Evolutionary conservation across 2,888 invertebrate genomes (phyloP).

Genomic region (Drosophila mimetica): DNA sequence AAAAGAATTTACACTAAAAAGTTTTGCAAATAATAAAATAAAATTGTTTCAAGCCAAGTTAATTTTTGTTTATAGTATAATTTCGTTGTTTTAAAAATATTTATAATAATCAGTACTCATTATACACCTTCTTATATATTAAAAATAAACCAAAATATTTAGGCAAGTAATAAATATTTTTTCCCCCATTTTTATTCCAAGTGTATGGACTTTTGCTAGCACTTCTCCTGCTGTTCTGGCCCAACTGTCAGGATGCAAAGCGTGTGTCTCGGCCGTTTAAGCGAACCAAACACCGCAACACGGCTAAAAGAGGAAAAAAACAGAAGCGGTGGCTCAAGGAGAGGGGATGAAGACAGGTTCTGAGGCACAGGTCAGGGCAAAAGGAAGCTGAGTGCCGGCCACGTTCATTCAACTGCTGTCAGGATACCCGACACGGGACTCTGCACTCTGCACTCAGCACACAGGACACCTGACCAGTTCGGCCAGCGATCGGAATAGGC

Average conservation of each 20-base stretch:
- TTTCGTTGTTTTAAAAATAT: too few relatives aligned
- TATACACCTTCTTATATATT: too few relatives aligned
- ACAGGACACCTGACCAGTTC: conserved; percentile 39
- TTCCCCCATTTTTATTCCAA: neutral
- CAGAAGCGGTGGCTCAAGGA: neutral
- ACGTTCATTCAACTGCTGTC: conserved; percentile 74
- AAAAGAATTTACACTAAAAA: too few relatives aligned
- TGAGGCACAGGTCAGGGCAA: conserved; percentile 30
- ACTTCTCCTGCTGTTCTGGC: conserved; percentile 32
- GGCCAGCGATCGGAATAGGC: conserved; percentile 47
- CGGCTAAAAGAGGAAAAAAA: conserved; percentile 14
- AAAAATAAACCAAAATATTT: too few relatives aligned
- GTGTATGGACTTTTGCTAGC: conserved; percentile 33
- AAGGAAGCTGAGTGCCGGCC: conserved; percentile 40
- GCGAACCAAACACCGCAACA: conserved; percentile 35
- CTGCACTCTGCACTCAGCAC: conserved; percentile 8
- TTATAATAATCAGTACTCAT: too few relatives aligned
- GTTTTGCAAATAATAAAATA: too few relatives aligned
- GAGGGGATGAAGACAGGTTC: conserved; percentile 13
- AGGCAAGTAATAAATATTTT: too few relatives aligned
- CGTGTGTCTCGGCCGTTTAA: conserved; percentile 60
- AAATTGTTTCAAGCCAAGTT: too few relatives aligned
- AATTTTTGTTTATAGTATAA: too few relatives aligned
- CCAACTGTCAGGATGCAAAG: conserved; percentile 64
- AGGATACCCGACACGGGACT: conserved; percentile 33